These are phyloP conservation scores for Syrphus vitripennis DNA, from an alignment of 2,888 invertebrate genomes.

Conservation along the genomic window DNA sequence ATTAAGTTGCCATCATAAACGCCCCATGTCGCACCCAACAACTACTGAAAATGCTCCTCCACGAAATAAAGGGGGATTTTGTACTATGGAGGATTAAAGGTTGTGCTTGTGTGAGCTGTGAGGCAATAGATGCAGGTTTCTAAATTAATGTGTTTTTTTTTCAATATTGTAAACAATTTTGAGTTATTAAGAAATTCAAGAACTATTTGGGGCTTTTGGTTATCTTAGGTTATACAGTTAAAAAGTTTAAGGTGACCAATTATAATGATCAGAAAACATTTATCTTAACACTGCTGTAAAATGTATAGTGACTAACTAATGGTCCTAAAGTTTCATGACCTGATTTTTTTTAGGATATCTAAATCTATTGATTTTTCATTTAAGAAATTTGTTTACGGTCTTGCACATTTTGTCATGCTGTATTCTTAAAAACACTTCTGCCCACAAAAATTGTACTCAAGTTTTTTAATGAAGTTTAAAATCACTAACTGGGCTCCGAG, in stretches of 20 bases:
- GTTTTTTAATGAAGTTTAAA: too few species aligned
- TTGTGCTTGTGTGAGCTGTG: slow-evolving; percentile 20
- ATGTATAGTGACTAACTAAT: not conserved
- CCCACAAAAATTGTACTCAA: too few species aligned
- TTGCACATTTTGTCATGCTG: too few species aligned
- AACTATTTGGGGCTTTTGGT: not conserved
- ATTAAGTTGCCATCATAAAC: slow-evolving; percentile 73
- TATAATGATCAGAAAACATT: not conserved
- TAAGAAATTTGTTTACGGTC: too few species aligned
- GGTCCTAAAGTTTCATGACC: not conserved
- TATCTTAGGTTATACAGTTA: not conserved
- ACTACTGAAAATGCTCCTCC: slow-evolving; percentile 28
- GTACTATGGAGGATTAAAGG: slow-evolving; percentile 29
- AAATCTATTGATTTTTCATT: too few species aligned
- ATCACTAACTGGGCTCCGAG: too few species aligned
- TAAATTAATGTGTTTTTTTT: not conserved
- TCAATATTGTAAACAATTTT: slow-evolving; percentile 10
- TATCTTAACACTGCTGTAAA: not conserved
- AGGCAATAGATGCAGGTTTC: slow-evolving; percentile 62
- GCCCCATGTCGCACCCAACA: slow-evolving; percentile 56
- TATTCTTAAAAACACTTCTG: too few species aligned
- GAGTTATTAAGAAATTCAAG: slow-evolving; percentile 15
- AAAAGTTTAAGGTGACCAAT: not conserved
- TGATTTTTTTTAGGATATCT: too few species aligned
- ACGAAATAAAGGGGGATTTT: slow-evolving; percentile 22